phyloP scores from a whole-genome alignment of 2,888 invertebrate species.

The Platycnemis pennipes region DNA sequence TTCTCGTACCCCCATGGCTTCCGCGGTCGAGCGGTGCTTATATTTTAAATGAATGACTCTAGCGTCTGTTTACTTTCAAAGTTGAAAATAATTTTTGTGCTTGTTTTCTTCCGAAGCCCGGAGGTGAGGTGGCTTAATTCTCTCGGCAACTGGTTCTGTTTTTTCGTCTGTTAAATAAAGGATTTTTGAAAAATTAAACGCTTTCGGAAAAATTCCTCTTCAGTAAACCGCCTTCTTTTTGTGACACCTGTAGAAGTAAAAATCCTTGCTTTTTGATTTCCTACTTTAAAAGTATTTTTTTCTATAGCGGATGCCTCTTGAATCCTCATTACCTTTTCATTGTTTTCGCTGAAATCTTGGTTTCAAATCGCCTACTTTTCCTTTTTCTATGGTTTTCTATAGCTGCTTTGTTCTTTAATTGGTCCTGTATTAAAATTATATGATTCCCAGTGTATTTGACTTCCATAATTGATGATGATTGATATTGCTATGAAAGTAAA shows the following conservation, averaged over 20 bases:
- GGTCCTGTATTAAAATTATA: no score
- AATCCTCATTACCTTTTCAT: not conserved
- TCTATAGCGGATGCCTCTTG: not conserved
- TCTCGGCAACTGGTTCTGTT: not conserved
- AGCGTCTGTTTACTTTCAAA: not conserved
- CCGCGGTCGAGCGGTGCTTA: not conserved
- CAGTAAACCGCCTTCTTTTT: not conserved
- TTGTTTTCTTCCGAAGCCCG: not conserved
- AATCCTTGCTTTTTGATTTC: not conserved
- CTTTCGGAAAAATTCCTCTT: not conserved
- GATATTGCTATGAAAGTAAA: no score
- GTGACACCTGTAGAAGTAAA: constrained; percentile 27
- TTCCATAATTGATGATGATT: no score
- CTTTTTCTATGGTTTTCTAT: no score
- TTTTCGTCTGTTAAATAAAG: not conserved
- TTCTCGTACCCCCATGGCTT: not conserved
- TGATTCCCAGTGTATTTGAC: no score
- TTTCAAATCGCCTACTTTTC: no score
- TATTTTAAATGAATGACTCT: constrained; percentile 11
- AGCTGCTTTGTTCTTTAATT: no score
- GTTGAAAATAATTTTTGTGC: not conserved
- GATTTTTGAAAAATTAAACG: not conserved
- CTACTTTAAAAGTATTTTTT: not conserved
- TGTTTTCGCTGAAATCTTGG: not conserved
- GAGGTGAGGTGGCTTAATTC: not conserved